Evolutionary conservation across 2,888 invertebrate species (phyloP).

Genomic region (Drosophila testacea): DNA sequence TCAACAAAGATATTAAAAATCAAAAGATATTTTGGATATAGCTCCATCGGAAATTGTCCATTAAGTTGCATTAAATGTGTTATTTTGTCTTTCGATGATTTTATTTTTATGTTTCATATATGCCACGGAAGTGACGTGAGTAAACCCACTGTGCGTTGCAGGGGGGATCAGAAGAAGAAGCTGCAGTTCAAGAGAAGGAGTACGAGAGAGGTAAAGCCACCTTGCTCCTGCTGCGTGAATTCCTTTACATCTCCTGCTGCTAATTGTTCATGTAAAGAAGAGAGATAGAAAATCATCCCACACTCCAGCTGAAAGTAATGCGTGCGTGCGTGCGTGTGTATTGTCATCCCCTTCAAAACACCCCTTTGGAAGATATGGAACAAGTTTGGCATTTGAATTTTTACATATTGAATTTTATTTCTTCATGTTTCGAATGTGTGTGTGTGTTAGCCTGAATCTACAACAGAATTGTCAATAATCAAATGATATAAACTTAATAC

Average conservation of each 20-base stretch:
- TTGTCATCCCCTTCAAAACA: constrained; percentile 9
- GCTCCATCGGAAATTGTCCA: too few relatives aligned
- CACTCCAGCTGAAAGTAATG: background rate
- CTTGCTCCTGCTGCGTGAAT: constrained; percentile 27
- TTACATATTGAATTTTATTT: constrained; percentile 75
- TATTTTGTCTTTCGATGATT: too few relatives aligned
- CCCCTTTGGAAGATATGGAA: constrained; percentile 25
- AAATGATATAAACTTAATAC: constrained; percentile 67
- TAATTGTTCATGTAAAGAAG: constrained; percentile 31
- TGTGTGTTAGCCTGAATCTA: constrained; percentile 47
- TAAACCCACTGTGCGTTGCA: too few relatives aligned
- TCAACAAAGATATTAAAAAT: too few relatives aligned
- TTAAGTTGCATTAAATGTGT: too few relatives aligned
- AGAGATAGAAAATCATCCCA: background rate
- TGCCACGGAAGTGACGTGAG: too few relatives aligned
- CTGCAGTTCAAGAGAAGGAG: background rate
- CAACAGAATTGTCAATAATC: constrained; percentile 68
- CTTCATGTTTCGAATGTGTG: constrained; percentile 37
- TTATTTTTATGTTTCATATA: too few relatives aligned
- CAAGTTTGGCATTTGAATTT: constrained; percentile 51
- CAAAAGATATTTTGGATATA: too few relatives aligned
- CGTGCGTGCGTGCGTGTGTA: background rate
- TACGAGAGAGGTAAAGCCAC: background rate
- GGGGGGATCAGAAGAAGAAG: background rate
- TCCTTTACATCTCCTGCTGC: constrained; percentile 34